These are phyloP conservation scores for Cirrhinus molitorella DNA, from an alignment of 2,797 vertebrate genomes.

Conservation along the genomic window DNA sequence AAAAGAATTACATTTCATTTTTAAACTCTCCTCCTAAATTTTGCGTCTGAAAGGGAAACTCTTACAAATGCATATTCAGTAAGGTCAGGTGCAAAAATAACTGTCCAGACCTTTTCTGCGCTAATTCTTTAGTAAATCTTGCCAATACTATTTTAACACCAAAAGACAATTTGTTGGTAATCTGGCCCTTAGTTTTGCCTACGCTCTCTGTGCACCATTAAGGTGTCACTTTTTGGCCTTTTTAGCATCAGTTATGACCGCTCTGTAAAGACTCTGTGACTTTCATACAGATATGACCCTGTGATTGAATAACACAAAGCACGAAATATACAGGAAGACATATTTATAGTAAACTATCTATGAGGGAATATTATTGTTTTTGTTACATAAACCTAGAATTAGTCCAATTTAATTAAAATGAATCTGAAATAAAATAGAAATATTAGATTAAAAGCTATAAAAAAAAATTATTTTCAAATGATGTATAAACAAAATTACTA, in stretches of 20 bases:
- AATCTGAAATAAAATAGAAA: neutral
- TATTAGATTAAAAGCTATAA: too few relatives aligned
- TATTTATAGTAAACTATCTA: neutral
- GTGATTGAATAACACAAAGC: neutral
- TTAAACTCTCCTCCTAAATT: too few relatives aligned
- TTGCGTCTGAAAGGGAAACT: too few relatives aligned
- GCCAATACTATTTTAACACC: too few relatives aligned
- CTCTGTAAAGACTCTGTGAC: neutral
- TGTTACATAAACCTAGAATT: neutral
- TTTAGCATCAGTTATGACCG: neutral
- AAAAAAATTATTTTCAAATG: neutral
- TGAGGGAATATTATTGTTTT: neutral
- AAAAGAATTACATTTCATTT: too few relatives aligned
- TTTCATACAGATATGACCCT: neutral
- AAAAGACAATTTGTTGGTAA: too few relatives aligned
- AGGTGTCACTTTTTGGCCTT: neutral
- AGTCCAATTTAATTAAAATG: neutral
- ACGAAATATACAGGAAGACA: neutral
- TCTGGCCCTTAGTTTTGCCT: neutral
- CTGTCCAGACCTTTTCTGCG: too few relatives aligned
- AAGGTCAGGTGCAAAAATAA: too few relatives aligned
- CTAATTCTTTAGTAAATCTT: too few relatives aligned
- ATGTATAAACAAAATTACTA: neutral
- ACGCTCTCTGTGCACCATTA: neutral
- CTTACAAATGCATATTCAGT: too few relatives aligned